Evolutionary conservation across 2,888 invertebrate genomes (phyloP).

Genomic region (Cybosia mesomella): DNA sequence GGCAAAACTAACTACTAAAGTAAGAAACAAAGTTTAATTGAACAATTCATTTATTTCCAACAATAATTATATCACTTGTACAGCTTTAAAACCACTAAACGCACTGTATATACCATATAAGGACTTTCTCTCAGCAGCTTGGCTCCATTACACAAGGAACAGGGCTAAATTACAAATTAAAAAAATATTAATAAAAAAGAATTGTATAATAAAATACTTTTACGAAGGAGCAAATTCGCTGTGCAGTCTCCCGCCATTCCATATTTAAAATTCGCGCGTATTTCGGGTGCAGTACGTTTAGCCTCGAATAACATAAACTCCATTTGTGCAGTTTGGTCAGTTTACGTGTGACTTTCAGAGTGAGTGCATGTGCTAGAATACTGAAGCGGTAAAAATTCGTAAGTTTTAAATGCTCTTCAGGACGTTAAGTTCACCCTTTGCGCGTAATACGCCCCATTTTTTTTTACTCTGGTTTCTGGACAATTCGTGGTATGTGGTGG

Average conservation of each 20-base stretch:
- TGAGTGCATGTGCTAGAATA: background rate
- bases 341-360: background rate
- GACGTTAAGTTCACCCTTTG: no score
- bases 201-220: background rate
- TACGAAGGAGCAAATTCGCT: background rate
- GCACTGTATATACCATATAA: slow-evolving; percentile 17
- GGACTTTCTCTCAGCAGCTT: background rate
- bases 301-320: no score
- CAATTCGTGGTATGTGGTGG: no score
- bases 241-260: background rate
- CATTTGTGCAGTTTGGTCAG: background rate
- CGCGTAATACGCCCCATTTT: no score
- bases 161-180: background rate
- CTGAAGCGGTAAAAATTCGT: background rate
- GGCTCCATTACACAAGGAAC: slow-evolving; percentile 16
- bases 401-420: background rate
- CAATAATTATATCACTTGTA: slow-evolving; percentile 22
- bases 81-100: slow-evolving; percentile 26
- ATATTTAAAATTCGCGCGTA: background rate
- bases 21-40: slow-evolving; percentile 12
- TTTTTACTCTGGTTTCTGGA: no score
- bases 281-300: background rate
- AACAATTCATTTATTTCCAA: slow-evolving; percentile 28
- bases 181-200: slow-evolving; percentile 5
- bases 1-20: background rate